phyloP scores from a whole-genome alignment of 1,140 invertebrate genomes.

The Calephelis virginiensis region DNA sequence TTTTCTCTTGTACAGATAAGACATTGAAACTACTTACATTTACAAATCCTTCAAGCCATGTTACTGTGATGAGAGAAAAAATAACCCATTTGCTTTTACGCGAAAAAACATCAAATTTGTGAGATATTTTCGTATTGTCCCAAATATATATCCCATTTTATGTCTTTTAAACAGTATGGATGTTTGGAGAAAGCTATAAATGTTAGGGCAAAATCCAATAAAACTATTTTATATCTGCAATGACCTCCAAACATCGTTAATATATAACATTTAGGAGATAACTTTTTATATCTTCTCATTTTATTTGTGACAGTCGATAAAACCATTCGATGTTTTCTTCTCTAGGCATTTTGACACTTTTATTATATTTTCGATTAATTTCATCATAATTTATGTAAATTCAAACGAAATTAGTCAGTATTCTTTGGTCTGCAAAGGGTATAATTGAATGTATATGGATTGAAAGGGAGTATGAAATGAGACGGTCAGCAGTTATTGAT shows the following conservation, averaged over 20 bases:
- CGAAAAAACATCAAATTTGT: not conserved
- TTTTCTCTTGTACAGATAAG: too few relatives aligned
- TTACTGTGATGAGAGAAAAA: not conserved
- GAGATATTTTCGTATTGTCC: not conserved
- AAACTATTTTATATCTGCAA: slow-evolving; percentile 20
- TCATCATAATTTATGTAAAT: slow-evolving; percentile 31
- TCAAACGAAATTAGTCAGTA: slow-evolving; percentile 32
- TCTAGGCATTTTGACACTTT: slow-evolving; percentile 61
- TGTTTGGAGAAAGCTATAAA: slow-evolving; percentile 7
- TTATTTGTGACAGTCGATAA: slow-evolving; percentile 45
- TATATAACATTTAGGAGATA: slow-evolving; percentile 26
- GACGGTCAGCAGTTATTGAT: slow-evolving; percentile 70
- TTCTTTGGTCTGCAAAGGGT: slow-evolving; percentile 25
- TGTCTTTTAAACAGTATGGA: slow-evolving; percentile 5
- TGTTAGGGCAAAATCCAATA: slow-evolving; percentile 15
- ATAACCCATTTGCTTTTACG: not conserved
- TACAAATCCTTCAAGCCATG: not conserved
- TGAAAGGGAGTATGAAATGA: slow-evolving; percentile 61
- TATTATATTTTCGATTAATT: slow-evolving; percentile 57
- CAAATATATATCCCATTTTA: not conserved
- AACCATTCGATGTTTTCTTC: slow-evolving; percentile 51
- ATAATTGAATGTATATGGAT: slow-evolving; percentile 39
- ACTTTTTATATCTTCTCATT: slow-evolving; percentile 26
- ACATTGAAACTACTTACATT: too few relatives aligned
- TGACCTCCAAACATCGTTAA: slow-evolving; percentile 31